These are phyloP conservation scores for Aurelia aurita complex sp. Pacific DNA, from an alignment of 30 jellyfish, hydroid and myxozoan genomes.

Conservation along the genomic window DNA sequence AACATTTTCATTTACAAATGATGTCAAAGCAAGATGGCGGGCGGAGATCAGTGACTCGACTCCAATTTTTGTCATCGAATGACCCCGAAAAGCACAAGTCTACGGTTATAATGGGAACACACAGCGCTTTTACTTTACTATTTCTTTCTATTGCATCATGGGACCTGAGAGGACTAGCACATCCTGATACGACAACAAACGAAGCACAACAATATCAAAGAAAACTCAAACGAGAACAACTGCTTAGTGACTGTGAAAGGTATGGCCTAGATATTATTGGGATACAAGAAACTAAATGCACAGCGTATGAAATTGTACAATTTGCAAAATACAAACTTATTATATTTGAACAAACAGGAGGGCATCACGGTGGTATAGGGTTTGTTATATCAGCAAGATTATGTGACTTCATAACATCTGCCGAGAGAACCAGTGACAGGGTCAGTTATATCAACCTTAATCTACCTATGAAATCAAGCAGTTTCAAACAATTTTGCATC, in stretches of 20 bases:
- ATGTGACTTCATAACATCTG: conserved; percentile 5
- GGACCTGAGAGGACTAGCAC: neutral
- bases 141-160: neutral
- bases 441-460: neutral
- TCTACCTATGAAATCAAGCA: neutral
- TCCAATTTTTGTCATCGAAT: too few relatives aligned
- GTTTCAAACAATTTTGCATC: neutral
- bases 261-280: conserved; percentile 2
- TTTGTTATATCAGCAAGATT: conserved; percentile 7
- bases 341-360: conserved; percentile 5
- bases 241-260: neutral
- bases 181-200: neutral
- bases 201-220: neutral
- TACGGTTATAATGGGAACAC: neutral
- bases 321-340: neutral
- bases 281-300: neutral
- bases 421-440: conserved; percentile 10
- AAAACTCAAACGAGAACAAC: conserved; percentile 2
- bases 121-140: neutral
- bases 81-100: neutral
- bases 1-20: too few relatives aligned
- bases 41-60: too few relatives aligned
- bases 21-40: too few relatives aligned
- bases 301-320: neutral
- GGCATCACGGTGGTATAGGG: neutral